Evolutionary conservation across 2,797 vertebrate genomes (phyloP).

Genomic region (Pseudochirops corinnae): DNA sequence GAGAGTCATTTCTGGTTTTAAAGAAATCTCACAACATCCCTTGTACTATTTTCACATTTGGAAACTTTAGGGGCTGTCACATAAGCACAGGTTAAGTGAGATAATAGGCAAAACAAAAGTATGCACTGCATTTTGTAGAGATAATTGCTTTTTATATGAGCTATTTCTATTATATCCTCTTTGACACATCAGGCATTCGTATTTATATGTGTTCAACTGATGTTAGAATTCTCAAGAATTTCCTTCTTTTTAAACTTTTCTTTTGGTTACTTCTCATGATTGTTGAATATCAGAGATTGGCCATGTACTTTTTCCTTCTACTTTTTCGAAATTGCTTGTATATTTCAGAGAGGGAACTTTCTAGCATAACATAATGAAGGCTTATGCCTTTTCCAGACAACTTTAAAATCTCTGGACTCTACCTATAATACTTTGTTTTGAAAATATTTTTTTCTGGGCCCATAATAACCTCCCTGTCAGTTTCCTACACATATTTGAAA

Average conservation of each 20-base stretch:
- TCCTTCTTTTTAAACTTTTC: conserved; percentile 6
- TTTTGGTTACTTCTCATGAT: conserved; percentile 20
- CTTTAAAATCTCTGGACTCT: conserved; percentile 38
- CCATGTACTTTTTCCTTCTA: conserved; percentile 23
- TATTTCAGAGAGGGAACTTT: conserved; percentile 17
- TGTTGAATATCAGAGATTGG: conserved; percentile 5
- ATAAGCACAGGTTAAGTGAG: neutral
- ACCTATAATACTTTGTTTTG: conserved; percentile 58
- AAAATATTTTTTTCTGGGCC: conserved; percentile 37
- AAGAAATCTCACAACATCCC: conserved; percentile 35
- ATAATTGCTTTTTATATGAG: conserved; percentile 36
- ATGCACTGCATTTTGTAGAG: neutral
- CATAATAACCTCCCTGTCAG: conserved; percentile 46
- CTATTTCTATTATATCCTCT: neutral
- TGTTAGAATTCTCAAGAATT: neutral
- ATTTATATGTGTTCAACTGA: neutral
- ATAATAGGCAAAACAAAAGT: conserved; percentile 17
- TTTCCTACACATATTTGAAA: conserved; percentile 55
- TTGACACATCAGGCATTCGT: neutral
- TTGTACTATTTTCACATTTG: conserved; percentile 18
- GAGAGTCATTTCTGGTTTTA: conserved; percentile 13
- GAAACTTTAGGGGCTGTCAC: conserved; percentile 33
- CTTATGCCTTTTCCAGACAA: conserved; percentile 47
- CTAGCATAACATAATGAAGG: conserved; percentile 39
- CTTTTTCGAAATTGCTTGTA: conserved; percentile 50